Evolutionary conservation across 2,113 vertebrate species (phyloP).

Genomic region (Chloebia gouldiae): DNA sequence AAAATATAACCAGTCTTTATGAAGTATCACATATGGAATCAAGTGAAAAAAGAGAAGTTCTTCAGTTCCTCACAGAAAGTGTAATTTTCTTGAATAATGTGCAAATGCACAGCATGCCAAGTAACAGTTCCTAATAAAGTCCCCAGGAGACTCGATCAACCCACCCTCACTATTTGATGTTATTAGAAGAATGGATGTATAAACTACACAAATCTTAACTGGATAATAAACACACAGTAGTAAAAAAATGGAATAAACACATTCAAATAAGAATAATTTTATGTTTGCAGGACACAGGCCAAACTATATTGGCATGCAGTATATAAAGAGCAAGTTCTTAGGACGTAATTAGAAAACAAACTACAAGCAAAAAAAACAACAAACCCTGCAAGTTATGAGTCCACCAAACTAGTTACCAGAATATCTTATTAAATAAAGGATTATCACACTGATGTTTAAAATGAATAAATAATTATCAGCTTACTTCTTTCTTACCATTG

Average conservation of each 20-base stretch:
- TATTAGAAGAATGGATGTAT: not conserved
- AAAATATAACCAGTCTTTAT: not conserved
- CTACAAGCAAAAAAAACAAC: not conserved
- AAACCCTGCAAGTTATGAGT: not conserved
- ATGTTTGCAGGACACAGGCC: not conserved
- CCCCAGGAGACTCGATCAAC: not conserved
- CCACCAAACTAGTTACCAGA: not conserved
- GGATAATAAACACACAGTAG: not conserved
- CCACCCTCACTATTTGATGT: not conserved
- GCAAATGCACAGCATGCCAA: not conserved
- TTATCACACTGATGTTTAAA: not conserved
- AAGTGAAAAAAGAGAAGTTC: not conserved
- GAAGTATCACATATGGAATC: not conserved
- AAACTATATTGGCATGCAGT: not conserved
- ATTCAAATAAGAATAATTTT: not conserved
- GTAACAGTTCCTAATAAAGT: not conserved
- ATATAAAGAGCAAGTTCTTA: not conserved
- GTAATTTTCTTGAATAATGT: not conserved
- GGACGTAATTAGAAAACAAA: not conserved
- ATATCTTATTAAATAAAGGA: not conserved
- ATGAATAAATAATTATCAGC: not conserved
- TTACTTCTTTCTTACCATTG: slow-evolving; percentile 84
- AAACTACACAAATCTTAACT: not conserved
- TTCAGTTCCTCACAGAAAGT: not conserved
- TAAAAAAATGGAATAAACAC: not conserved